phyloP scores from a whole-genome alignment of 2,888 invertebrate genomes.

The Melikaiella ostensackeni region DNA sequence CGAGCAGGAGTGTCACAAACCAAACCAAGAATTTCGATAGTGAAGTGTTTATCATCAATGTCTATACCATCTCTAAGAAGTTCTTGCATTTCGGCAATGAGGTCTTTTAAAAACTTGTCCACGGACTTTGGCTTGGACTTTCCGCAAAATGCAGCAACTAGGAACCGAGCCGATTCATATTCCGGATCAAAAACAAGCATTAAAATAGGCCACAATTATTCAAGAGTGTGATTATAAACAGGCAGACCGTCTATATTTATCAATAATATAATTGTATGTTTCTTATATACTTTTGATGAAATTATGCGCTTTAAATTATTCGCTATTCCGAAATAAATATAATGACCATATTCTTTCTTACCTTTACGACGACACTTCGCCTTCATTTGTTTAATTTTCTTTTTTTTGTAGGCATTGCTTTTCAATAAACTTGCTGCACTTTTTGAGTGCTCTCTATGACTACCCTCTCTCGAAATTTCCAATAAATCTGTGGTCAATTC shows the following conservation, averaged over 20 bases:
- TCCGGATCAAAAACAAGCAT: constrained; percentile 21
- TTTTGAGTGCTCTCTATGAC: constrained; percentile 6
- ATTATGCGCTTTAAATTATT: constrained; percentile 18
- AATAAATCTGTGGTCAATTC: constrained; percentile 11
- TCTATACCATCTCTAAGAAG: constrained; percentile 43
- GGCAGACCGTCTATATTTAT: constrained; percentile 44
- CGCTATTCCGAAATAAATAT: constrained; percentile 22
- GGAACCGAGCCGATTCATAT: constrained; percentile 43
- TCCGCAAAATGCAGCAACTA: constrained; percentile 43
- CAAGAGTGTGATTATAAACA: constrained; percentile 39
- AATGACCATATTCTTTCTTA: not conserved
- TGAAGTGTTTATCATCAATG: constrained; percentile 31
- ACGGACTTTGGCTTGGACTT: constrained; percentile 43
- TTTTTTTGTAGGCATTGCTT: not conserved
- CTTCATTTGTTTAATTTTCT: not conserved
- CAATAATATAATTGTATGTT: constrained; percentile 35
- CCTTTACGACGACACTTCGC: not conserved
- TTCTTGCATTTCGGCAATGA: constrained; percentile 29
- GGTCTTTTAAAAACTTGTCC: constrained; percentile 40
- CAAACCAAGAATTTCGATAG: constrained; percentile 38
- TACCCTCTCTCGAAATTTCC: constrained; percentile 4
- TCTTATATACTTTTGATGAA: constrained; percentile 16
- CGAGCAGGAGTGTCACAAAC: constrained; percentile 45
- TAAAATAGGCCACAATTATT: constrained; percentile 44
- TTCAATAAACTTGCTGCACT: constrained; percentile 2